Conservation (phyloP, 1,140 invertebrate genomes). For the Ruditapes philippinarum region DNA sequence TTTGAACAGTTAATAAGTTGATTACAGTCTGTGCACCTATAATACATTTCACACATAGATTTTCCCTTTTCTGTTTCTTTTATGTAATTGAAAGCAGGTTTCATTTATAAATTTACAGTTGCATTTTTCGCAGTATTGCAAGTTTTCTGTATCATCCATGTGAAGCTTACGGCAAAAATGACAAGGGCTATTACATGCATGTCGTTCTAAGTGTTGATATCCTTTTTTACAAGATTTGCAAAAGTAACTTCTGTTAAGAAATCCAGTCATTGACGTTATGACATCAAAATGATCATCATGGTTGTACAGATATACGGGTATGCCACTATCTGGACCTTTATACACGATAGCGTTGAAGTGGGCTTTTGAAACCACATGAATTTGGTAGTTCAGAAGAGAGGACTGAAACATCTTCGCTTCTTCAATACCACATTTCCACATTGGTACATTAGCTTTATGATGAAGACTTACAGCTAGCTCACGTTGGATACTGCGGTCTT, state of each 20-base stretch:
- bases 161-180: slow-evolving; percentile 43
- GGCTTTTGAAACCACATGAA: slow-evolving; percentile 27
- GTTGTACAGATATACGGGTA: slow-evolving; percentile 13
- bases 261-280: slow-evolving; percentile 29
- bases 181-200: slow-evolving; percentile 40
- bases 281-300: slow-evolving; percentile 45
- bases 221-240: slow-evolving; percentile 27
- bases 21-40: too few relatives aligned
- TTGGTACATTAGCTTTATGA: slow-evolving; percentile 13
- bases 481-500: not conserved
- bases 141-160: not conserved
- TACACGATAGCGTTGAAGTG: too few relatives aligned
- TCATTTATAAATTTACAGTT: slow-evolving; percentile 57
- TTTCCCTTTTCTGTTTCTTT: slow-evolving; percentile 40
- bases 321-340: slow-evolving; percentile 13
- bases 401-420: slow-evolving; percentile 33
- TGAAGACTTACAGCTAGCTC: slow-evolving; percentile 12
- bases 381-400: not conserved
- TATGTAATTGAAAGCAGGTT: slow-evolving; percentile 19
- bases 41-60: too few relatives aligned
- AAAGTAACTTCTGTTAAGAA: slow-evolving; percentile 31
- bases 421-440: slow-evolving; percentile 35
- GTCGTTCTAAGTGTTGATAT: slow-evolving; percentile 16
- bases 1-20: too few relatives aligned
- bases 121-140: slow-evolving; percentile 33